Conservation (phyloP, 2,113 vertebrate genomes). For the Athene noctua region DNA sequence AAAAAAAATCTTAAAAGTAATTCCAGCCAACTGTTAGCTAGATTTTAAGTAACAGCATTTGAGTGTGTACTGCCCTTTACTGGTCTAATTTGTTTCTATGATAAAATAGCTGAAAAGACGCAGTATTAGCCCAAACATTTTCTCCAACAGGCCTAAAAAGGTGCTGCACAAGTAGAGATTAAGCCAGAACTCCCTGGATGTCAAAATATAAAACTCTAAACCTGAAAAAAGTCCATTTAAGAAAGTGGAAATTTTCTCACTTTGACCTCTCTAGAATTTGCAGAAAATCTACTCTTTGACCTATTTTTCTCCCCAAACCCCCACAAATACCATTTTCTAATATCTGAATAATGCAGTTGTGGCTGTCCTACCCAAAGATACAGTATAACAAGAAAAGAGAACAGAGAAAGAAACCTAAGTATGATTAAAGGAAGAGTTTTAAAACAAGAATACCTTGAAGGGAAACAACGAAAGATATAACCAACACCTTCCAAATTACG, state of each 20-base stretch:
- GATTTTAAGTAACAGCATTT: not conserved
- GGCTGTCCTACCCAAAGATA: not conserved
- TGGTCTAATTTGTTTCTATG: not conserved
- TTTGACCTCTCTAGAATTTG: not conserved
- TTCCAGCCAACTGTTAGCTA: not conserved
- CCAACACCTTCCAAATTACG: not conserved
- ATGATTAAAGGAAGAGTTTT: not conserved
- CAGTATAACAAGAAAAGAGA: not conserved
- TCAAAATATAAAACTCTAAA: not conserved
- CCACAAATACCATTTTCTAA: not conserved
- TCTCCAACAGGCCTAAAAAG: not conserved
- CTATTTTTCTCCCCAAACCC: not conserved
- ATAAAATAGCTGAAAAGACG: not conserved
- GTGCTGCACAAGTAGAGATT: not conserved
- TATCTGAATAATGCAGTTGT: not conserved
- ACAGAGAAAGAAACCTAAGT: not conserved
- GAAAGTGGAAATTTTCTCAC: not conserved
- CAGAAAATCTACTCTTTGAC: not conserved
- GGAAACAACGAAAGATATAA: not conserved
- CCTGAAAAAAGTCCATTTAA: not conserved
- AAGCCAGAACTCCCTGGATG: not conserved
- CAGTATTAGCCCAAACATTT: not conserved
- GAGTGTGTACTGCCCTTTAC: not conserved
- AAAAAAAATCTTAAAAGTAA: not conserved
- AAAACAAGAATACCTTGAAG: not conserved